Conservation (phyloP, 2,888 invertebrate species). For the Andrena bicolor region DNA sequence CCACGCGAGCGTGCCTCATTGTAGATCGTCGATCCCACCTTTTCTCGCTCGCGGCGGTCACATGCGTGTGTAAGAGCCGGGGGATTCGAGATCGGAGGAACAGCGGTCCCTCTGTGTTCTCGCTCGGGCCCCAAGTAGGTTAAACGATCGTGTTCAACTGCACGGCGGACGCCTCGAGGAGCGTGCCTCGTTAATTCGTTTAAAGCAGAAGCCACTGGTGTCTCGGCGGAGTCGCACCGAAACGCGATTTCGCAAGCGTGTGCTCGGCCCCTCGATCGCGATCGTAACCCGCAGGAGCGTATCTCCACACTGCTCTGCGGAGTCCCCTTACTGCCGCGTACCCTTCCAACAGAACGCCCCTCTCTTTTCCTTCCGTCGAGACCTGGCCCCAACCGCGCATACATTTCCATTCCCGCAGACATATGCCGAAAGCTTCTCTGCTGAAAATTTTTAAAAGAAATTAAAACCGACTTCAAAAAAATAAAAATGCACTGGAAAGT, state of each 20-base stretch:
- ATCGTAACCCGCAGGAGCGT: constrained; percentile 42
- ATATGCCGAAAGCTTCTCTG: too few relatives aligned
- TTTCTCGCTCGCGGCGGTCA: neutral
- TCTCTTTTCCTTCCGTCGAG: constrained; percentile 10
- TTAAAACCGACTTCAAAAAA: too few relatives aligned
- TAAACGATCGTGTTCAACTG: constrained; percentile 21
- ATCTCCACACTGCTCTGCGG: constrained; percentile 24
- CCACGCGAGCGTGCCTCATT: constrained; percentile 34
- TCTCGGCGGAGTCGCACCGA: neutral
- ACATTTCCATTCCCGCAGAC: too few relatives aligned
- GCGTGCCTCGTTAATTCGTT: constrained; percentile 20
- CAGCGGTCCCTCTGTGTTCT: neutral
- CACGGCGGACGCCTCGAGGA: neutral
- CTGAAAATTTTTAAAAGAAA: too few relatives aligned
- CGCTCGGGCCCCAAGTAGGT: constrained; percentile 23
- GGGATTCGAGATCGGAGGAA: neutral
- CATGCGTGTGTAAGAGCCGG: neutral
- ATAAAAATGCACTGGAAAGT: too few relatives aligned
- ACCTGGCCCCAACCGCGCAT: too few relatives aligned
- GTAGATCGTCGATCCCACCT: constrained; percentile 36
- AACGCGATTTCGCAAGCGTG: constrained; percentile 10
- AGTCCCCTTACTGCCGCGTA: constrained; percentile 33
- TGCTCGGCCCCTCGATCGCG: constrained; percentile 1
- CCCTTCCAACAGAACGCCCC: constrained; percentile 16
- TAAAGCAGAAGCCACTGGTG: constrained; percentile 10